Conservation (phyloP, 2,888 invertebrate genomes). For the Drosophila mimica region DNA sequence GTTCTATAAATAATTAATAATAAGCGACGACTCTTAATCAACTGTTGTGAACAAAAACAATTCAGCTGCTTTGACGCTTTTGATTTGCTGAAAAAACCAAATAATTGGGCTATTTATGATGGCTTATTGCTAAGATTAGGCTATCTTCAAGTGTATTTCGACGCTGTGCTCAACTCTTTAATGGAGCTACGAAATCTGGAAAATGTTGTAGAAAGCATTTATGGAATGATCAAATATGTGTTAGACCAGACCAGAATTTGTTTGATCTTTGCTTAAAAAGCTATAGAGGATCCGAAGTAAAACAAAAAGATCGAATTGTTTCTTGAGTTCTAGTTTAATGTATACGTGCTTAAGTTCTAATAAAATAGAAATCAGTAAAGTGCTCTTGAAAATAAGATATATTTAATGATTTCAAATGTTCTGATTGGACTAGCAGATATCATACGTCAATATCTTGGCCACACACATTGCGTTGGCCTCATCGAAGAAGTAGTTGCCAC, state of each 20-base stretch:
- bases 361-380: conserved; percentile 9
- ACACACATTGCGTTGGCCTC: conserved; percentile 66
- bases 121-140: conserved; percentile 34
- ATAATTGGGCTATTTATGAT: conserved; percentile 18
- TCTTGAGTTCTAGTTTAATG: conserved; percentile 1
- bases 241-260: neutral
- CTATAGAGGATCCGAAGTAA: neutral
- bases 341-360: conserved; percentile 3
- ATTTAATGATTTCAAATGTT: conserved; percentile 3
- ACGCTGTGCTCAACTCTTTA: neutral
- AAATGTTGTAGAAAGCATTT: neutral
- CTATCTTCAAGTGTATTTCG: conserved; percentile 16
- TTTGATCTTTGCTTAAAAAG: neutral
- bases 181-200: neutral
- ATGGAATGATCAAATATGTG: too few relatives aligned
- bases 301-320: neutral
- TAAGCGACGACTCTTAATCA: conserved; percentile 16
- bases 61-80: conserved; percentile 21
- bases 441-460: conserved; percentile 45
- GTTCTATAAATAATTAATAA: conserved; percentile 48
- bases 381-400: conserved; percentile 22
- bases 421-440: conserved; percentile 50
- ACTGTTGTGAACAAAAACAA: conserved; percentile 21
- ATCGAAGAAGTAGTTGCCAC: conserved; percentile 78
- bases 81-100: conserved; percentile 36